phyloP scores from a whole-genome alignment of 1,140 invertebrate genomes.

The Acromyrmex heyeri region DNA sequence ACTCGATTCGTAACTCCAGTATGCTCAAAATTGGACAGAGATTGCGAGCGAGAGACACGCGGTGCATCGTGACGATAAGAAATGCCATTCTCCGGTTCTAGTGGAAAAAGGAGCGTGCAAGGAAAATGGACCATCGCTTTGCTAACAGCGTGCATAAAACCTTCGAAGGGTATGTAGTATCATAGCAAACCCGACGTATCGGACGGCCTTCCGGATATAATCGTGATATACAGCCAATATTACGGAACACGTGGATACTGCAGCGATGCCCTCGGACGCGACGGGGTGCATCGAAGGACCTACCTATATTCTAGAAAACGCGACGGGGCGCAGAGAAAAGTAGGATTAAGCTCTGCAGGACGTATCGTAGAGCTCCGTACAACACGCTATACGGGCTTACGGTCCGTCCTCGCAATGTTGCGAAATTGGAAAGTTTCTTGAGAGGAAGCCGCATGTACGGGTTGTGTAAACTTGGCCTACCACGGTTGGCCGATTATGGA shows the following conservation, averaged over 20 bases:
- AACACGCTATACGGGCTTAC: constrained; percentile 23
- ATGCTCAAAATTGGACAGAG: constrained; percentile 20
- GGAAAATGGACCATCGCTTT: constrained; percentile 74
- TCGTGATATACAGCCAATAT: constrained; percentile 83
- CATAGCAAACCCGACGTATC: constrained; percentile 76
- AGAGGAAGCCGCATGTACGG: constrained; percentile 28
- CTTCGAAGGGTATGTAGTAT: constrained; percentile 74
- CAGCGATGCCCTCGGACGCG: constrained; percentile 75
- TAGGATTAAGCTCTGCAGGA: constrained; percentile 74
- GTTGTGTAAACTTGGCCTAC: constrained; percentile 9
- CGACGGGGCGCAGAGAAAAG: constrained; percentile 68
- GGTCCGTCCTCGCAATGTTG: constrained; percentile 28
- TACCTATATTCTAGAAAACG: constrained; percentile 41
- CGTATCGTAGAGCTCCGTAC: constrained; percentile 69
- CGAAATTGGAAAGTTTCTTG: constrained; percentile 58
- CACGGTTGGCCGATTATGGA: constrained; percentile 32
- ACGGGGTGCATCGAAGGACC: constrained; percentile 69
- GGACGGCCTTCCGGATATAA: constrained; percentile 80
- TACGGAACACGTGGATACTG: constrained; percentile 74
- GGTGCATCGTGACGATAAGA: constrained; percentile 76
- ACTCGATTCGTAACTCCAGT: constrained; percentile 4
- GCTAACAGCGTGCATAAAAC: constrained; percentile 81
- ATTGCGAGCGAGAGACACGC: not conserved
- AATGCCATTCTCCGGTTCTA: constrained; percentile 71
- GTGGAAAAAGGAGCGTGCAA: constrained; percentile 55